Evolutionary conservation across 2,113 vertebrate genomes (phyloP), one percentile per base, ranked within the genome.

Genomic region (Odobenus rosmarus): DNA sequence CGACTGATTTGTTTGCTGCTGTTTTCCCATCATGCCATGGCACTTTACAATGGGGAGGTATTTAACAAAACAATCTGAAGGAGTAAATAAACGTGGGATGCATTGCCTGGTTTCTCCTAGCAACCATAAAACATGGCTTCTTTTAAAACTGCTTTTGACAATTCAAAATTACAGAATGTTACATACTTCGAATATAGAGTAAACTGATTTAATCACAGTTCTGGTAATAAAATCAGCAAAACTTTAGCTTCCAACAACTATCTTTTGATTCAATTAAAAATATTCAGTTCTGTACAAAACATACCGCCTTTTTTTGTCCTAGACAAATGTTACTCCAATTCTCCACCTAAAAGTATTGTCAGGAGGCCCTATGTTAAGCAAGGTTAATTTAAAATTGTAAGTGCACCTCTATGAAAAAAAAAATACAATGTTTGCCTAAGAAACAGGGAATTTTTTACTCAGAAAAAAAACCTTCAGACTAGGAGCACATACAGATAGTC

Each of bases 91-190:
- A 74, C 9, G 21, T 57, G 64, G 77, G 33, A 59, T 67, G 31
- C 31, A 5, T 51, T 64, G 51, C 67, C 46, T 84, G 69, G 24
- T 85, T 67, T 93, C 84, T 57, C 74, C n/a, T 69, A 55, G 86
- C 28, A 93, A 80, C 31, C 67, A 83, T 53, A 87, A 39, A 76
- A n/a, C 53, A 49, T 5, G 7, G 55, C 49, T 59, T 74, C 87
- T 93, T 83, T 96, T 42, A 67, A 76, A 94, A 91, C 23, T 61
- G n/a, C 67, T 84, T 88, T 72, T 93, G 61, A 64, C 46, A 80
- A 74, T 94, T 85, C 53, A 59, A 24, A 83, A 77, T 39, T n/a
- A 64, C 14, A 71, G 92, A 82, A 64, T 90, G 36, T 92, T 62
- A 51, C 21, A 57, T 85, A 86, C 59, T 42, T 87, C 93, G 80